Evolutionary conservation across 2,797 vertebrate species (phyloP).

Genomic region (Etheostoma nigrum): DNA sequence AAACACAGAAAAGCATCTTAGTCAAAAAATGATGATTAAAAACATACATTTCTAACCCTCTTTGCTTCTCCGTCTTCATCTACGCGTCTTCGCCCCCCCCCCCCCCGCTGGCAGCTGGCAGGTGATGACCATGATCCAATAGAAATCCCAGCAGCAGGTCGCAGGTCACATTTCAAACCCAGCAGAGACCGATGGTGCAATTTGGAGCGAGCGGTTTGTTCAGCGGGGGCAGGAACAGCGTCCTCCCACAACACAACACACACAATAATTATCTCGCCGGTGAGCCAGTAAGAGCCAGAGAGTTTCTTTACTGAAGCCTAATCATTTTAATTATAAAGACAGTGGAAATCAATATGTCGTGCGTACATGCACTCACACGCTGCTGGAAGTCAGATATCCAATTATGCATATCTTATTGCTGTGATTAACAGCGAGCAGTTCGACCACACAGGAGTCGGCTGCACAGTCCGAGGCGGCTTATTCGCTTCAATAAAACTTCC

Average conservation of each 20-base stretch:
- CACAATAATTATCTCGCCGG: constrained; percentile 52
- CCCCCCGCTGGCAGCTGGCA: constrained; percentile 29
- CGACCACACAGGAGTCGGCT: constrained; percentile 52
- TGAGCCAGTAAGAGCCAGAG: constrained; percentile 51
- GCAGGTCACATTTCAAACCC: constrained; percentile 63
- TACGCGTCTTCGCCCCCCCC: neutral
- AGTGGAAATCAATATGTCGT: constrained; percentile 76
- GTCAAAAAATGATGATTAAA: no score
- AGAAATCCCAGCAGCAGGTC: constrained; percentile 72
- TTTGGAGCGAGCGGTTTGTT: constrained; percentile 50
- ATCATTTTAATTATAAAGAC: constrained; percentile 76
- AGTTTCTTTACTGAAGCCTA: constrained; percentile 64
- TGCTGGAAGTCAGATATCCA: constrained; percentile 70
- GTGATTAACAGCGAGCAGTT: constrained; percentile 62
- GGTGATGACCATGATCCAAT: constrained; percentile 66
- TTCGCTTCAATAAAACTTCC: constrained; percentile 15
- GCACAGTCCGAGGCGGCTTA: neutral
- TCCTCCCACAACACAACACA: constrained; percentile 47
- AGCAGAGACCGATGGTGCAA: constrained; percentile 59
- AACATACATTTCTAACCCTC: constrained; percentile 15
- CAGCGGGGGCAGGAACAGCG: constrained; percentile 36
- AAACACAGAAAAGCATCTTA: no score
- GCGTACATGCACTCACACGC: constrained; percentile 59
- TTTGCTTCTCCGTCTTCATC: neutral
- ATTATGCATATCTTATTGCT: constrained; percentile 71